Conservation (phyloP, 2,113 vertebrate species). For the Petrocephalus microphthalmus region DNA sequence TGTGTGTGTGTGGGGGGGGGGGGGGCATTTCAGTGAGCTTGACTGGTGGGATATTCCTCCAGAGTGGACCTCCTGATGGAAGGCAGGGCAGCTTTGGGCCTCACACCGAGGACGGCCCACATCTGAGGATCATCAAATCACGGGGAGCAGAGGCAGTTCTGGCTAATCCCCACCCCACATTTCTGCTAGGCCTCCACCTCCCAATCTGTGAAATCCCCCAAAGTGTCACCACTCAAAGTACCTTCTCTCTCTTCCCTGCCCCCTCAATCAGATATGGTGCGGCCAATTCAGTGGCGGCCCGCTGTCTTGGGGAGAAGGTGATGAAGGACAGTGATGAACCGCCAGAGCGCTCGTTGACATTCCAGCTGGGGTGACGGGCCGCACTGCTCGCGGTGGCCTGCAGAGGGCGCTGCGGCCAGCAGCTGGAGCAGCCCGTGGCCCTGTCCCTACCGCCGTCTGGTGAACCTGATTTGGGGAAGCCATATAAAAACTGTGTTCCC, state of each 20-base stretch:
- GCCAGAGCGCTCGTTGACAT: background rate
- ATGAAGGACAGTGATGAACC: background rate
- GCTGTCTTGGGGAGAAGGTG: no score
- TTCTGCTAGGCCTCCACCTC: background rate
- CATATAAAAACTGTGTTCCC: background rate
- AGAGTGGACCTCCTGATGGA: background rate
- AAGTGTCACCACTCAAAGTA: background rate
- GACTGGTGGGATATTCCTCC: background rate
- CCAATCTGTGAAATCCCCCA: background rate
- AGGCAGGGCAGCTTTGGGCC: background rate
- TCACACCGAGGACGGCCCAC: background rate
- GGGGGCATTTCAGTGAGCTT: background rate
- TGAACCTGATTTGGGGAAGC: background rate
- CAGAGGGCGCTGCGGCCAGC: background rate
- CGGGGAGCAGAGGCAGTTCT: background rate
- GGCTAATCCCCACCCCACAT: background rate
- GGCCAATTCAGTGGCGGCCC: background rate
- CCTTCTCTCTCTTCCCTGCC: background rate
- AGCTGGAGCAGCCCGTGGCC: constrained; percentile 8
- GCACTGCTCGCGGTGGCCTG: background rate
- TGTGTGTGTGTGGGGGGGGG: background rate
- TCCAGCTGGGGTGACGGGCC: background rate
- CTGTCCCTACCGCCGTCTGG: background rate
- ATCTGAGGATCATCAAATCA: background rate
- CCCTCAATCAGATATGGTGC: background rate